A percentile compares a stretch with the other conserved stretches of the same genome.
Evolutionary conservation across 2,113 vertebrate genomes (phyloP).

Genomic region (Hippocampus zosterae): DNA sequence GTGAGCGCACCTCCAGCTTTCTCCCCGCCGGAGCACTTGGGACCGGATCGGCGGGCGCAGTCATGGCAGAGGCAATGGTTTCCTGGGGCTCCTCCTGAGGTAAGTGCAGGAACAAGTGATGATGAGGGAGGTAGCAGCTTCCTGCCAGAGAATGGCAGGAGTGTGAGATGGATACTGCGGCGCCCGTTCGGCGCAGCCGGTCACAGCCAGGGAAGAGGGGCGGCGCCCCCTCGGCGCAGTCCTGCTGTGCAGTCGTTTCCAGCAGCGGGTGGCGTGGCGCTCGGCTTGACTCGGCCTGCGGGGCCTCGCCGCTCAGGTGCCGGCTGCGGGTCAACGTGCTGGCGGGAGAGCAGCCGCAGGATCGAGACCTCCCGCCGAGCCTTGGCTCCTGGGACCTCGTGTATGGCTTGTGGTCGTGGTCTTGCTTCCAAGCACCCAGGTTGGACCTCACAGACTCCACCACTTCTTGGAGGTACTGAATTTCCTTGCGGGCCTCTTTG

Average conservation of each 20-base stretch:
- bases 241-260: slow-evolving; percentile 60
- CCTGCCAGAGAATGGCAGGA: slow-evolving; percentile 66
- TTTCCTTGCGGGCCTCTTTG: slow-evolving; percentile 93
- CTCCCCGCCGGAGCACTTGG: slow-evolving; percentile 65
- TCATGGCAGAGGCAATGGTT: slow-evolving; percentile 38
- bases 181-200: slow-evolving; percentile 70
- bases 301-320: slow-evolving; percentile 82
- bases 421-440: slow-evolving; percentile 73
- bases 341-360: slow-evolving; percentile 85
- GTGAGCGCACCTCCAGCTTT: slow-evolving; percentile 84
- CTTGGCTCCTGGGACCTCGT: slow-evolving; percentile 73
- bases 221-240: slow-evolving; percentile 51
- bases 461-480: slow-evolving; percentile 89
- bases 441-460: slow-evolving; percentile 86
- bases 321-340: slow-evolving; percentile 86
- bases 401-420: slow-evolving; percentile 86
- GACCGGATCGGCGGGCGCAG: slow-evolving; percentile 22
- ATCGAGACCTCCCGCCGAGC: slow-evolving; percentile 67
- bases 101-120: slow-evolving; percentile 74
- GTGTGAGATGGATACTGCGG: slow-evolving; percentile 58
- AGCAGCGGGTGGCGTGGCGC: slow-evolving; percentile 71
- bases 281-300: slow-evolving; percentile 61
- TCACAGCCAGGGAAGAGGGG: slow-evolving; percentile 78
- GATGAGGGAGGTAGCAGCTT: slow-evolving; percentile 68
- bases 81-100: slow-evolving; percentile 84